phyloP scores from a whole-genome alignment of 2,113 vertebrate genomes.

The Bagarius yarrelli region DNA sequence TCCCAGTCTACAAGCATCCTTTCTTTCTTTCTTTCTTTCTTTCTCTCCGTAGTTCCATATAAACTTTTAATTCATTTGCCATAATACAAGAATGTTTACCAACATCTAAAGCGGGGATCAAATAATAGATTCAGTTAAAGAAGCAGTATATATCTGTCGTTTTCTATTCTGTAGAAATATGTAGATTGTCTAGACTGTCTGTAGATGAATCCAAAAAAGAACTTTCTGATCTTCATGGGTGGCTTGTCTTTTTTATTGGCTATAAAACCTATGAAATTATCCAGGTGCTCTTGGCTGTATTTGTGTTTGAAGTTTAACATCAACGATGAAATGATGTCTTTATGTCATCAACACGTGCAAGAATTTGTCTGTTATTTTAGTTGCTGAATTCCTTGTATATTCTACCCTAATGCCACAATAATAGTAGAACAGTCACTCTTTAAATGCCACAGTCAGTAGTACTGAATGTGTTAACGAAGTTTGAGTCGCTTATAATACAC shows the following conservation, averaged over 20 bases:
- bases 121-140: constrained; percentile 18
- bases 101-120: not conserved
- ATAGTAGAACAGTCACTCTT: not conserved
- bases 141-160: not conserved
- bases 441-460: not conserved
- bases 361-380: not conserved
- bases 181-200: no score
- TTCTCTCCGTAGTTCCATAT: not conserved
- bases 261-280: not conserved
- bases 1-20: constrained; percentile 3
- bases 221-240: constrained; percentile 7
- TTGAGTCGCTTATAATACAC: not conserved
- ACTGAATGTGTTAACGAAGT: not conserved
- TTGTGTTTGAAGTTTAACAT: not conserved
- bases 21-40: constrained; percentile 1
- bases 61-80: not conserved
- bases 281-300: not conserved
- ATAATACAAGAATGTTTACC: not conserved
- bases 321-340: not conserved
- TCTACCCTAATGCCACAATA: not conserved
- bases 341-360: not conserved
- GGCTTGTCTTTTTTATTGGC: constrained; percentile 24
- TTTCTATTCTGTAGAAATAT: no score
- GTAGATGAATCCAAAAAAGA: not conserved
- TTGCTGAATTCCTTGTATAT: not conserved